These are phyloP conservation scores for Loxodonta africana DNA, from an alignment of 2,113 vertebrate genomes.

Conservation along the genomic window DNA sequence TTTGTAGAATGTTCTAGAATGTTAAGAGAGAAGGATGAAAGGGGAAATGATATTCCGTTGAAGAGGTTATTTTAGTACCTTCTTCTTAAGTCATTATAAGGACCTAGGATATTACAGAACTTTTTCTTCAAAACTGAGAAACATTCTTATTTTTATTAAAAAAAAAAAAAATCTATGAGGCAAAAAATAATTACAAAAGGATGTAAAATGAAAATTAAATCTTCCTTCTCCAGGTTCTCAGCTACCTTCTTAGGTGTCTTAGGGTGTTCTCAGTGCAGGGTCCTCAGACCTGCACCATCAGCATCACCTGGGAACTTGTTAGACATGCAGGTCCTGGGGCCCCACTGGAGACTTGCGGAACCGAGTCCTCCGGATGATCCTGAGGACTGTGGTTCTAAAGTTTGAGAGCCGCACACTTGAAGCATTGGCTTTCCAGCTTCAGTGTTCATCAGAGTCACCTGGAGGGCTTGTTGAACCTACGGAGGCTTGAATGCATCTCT, in stretches of 20 bases:
- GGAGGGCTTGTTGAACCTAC: not conserved
- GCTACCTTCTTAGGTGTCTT: not conserved
- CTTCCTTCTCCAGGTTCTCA: not conserved
- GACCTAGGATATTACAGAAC: not conserved
- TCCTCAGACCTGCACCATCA: not conserved
- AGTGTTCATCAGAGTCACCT: not conserved
- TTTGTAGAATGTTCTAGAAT: not conserved
- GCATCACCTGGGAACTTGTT: not conserved
- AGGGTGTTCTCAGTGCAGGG: not conserved
- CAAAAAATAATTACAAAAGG: not conserved
- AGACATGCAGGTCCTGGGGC: not conserved
- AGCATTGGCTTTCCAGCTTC: not conserved
- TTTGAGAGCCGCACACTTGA: not conserved
- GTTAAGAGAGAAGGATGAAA: not conserved
- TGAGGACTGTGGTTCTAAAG: not conserved
- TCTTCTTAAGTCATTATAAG: not conserved
- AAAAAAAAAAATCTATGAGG: not conserved
- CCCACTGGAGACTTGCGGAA: not conserved
- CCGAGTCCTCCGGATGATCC: not conserved
- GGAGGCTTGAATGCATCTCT: fast-evolving
- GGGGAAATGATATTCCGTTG: not conserved
- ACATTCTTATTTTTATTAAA: not conserved
- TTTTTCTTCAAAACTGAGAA: conserved; percentile 7
- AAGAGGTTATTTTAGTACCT: not conserved
- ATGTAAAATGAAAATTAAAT: not conserved